Base-by-base conservation (phyloP, 2,797 vertebrate species). In the Eulemur coronatus region DNA sequence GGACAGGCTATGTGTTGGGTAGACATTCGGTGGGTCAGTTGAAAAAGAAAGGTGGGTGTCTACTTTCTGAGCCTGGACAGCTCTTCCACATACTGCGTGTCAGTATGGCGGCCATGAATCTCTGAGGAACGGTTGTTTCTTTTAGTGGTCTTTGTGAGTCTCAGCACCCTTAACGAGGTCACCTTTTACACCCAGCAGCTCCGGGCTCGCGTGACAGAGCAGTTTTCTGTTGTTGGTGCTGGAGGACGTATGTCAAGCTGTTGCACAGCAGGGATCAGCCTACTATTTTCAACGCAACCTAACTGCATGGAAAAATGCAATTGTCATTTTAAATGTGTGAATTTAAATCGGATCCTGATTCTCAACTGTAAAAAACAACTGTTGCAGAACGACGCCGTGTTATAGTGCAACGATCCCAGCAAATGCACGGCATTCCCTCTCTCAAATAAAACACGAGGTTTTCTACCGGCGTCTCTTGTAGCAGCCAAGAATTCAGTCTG, bases 401-500 rank as follows among this genome's bases (percentile, higher is more conserved):
- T 18, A 5, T 1, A 7, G 20, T 28, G 8, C 50, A 43, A 8
- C 0, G 35, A 48, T 55, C 72, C 41, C 9, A 38, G 1, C n/a
- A 24, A 84, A 35, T 15, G 35, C 20, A 75, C 30, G 50, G 26
- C 14, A 9, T 52, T 72, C 63, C 61, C 33, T 38, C 33, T 55
- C 75, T 63, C 72, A 91, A 46, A 70, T 30, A 59, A 57, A 79
- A 70, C 35, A 38, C 3, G 20, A 35, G 5, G 7, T 38, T 93
- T 89, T 88, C 84, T 48, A 67, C 20, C 30, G 14, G 28, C 35
- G 28, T 55, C 48, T 86, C 70, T 63, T 52, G 22, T 7, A n/a
- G 57, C 59, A 41, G 46, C 80, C 65, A 50, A 59, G 88, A 92
- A 43, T 73, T 65, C 57, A 73, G 28, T 46, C 50, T 63, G 73